Evolutionary conservation across 2,888 invertebrate genomes (phyloP).

Genomic region (Drosophila barbarae): DNA sequence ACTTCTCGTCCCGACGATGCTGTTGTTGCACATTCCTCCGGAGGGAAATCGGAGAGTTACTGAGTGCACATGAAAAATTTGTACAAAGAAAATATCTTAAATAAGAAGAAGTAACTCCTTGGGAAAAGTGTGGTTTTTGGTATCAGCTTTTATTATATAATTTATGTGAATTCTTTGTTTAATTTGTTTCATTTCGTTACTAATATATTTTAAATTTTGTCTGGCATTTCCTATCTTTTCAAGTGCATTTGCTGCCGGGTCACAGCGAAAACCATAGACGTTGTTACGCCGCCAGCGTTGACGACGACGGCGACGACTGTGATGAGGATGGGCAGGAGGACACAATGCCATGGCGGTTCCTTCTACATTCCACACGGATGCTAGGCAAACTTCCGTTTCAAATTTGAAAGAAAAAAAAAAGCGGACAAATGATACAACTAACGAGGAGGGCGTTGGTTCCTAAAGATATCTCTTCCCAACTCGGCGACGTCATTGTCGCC

Average conservation of each 20-base stretch:
- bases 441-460: conserved; percentile 50
- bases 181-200: not conserved
- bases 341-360: conserved; percentile 13
- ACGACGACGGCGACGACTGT: conserved; percentile 13
- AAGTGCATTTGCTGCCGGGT: conserved; percentile 16
- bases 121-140: not conserved
- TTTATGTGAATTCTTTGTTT: not conserved
- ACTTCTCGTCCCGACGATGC: conserved; percentile 28
- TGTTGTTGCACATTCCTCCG: conserved; percentile 34
- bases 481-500: conserved; percentile 42
- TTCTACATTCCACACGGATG: conserved; percentile 23
- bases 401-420: conserved; percentile 47
- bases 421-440: conserved; percentile 50
- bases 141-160: too few relatives aligned
- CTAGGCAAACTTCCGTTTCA: conserved; percentile 61
- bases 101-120: too few relatives aligned
- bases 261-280: conserved; percentile 24
- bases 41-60: conserved; percentile 33
- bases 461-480: conserved; percentile 41
- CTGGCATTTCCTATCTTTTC: not conserved
- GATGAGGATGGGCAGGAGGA: conserved; percentile 25
- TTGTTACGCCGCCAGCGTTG: conserved; percentile 9
- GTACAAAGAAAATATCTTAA: not conserved
- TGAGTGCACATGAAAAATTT: not conserved
- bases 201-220: not conserved